Evolutionary conservation across 2,797 vertebrate species (phyloP), one percentile per base, ranked within the genome.

Genomic region (Schizothorax lantsangensis): DNA sequence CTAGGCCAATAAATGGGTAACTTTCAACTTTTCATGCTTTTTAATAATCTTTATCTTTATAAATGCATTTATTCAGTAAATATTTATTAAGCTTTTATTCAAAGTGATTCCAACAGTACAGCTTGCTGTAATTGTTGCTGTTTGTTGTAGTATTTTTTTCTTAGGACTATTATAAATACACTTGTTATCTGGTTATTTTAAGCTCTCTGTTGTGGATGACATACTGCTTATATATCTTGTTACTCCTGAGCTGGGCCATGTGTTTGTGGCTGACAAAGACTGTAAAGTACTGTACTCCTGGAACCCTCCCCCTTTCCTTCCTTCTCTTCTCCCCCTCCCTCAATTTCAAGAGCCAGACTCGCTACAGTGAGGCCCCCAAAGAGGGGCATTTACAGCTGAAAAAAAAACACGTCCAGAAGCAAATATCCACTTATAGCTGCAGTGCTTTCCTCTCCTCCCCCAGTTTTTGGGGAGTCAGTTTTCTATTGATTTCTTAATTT

Each of bases 301-400:
- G 90, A 90, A 87, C 92, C 91, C 92, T 92, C 81, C 91, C 91
- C 84, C 89, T 87, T 84, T 83, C 64, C 45, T 90, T 90, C 81
- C 89, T 91, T 86, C 89, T 90, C 91, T 90, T 59, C 57, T 85
- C 80, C 83, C 82, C 82, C 87, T 86, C 68, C 84, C 66, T 69
- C 90, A 89, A 92, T 93, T 93, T 88, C 4, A 90, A 93, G 92
- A 91, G 92, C 87, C 91, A 93, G 91, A 91, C 92, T 91, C 87
- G 89, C 92, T 92, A 92, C 91, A 92, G 91, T 92, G 94, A 95
- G 95, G 95, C 95, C 95, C 94, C 91, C 87, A 75, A 92, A 93
- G 93, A 93, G 93, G 95, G 95, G 92, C 93, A 94, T 94, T 95
- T 95, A 94, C 93, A 92, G 93, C 92, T 94, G 94, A 43, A 89